These are phyloP conservation scores for Hyposmocoma kahamanoa DNA, from an alignment of 1,140 invertebrate species.

Conservation along the genomic window DNA sequence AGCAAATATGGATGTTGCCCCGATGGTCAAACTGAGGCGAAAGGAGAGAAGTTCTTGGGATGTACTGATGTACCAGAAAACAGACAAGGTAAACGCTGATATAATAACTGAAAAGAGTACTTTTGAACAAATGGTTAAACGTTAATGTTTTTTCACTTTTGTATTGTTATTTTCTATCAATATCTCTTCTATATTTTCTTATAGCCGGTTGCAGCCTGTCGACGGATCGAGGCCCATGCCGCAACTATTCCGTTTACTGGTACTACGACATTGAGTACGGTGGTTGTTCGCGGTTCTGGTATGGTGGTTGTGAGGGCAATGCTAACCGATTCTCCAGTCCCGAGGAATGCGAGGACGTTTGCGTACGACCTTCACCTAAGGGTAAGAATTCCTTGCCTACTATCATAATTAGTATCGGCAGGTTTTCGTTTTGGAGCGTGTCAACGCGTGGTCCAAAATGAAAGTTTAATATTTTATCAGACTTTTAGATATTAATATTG, in stretches of 20 bases:
- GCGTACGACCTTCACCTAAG: constrained; percentile 88
- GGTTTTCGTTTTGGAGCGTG: neutral
- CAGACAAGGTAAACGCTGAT: constrained; percentile 74
- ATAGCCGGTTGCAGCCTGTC: constrained; percentile 81
- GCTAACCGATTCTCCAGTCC: constrained; percentile 88
- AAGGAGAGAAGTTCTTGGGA: constrained; percentile 87
- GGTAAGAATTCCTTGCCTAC: constrained; percentile 76
- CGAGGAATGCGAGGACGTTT: constrained; percentile 90
- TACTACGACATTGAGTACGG: constrained; percentile 92
- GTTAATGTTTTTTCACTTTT: too few relatives aligned
- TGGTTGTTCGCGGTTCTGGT: constrained; percentile 94
- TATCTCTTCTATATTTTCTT: too few relatives aligned
- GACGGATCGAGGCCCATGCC: constrained; percentile 85
- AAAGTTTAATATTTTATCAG: neutral
- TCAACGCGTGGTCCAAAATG: neutral
- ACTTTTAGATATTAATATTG: neutral
- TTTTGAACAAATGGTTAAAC: too few relatives aligned
- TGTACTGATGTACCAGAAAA: constrained; percentile 81
- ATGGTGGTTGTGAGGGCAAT: constrained; percentile 95
- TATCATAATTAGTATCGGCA: neutral
- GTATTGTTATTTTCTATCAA: too few relatives aligned
- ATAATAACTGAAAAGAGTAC: too few relatives aligned
- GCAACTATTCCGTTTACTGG: constrained; percentile 91
- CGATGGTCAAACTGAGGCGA: constrained; percentile 86
- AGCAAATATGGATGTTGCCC: constrained; percentile 90